Evolutionary conservation across 2,113 vertebrate genomes (phyloP), one percentile per base, ranked within the genome.

Genomic region (Seriola quinqueradiata): DNA sequence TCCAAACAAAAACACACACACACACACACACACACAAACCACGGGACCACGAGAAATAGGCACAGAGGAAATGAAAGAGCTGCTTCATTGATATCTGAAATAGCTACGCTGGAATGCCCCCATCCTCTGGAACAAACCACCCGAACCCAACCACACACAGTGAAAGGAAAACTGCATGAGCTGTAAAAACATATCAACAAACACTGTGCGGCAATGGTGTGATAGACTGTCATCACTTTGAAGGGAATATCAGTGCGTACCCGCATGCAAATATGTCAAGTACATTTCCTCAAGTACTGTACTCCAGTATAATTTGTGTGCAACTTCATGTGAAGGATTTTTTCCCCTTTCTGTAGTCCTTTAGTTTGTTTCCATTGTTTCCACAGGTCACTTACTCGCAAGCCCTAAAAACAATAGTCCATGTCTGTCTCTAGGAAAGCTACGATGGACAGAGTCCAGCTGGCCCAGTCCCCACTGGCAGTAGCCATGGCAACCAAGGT

Each of bases 11-110:
- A 28, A 28, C 28, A 28, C 28, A 46, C 44, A 46, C 44, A 11
- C 44, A 46, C 44, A 48, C 46, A 48, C 46, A 48, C 46, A 48
- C 46, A 48, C 46, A 38, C 61, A 58, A 13, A 36, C 4, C 4
- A 12, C 4, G 1, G 8, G 40, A 42, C 38, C 40, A 42, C 52
- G 50, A n/a, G 60, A 50, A 48, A 23, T 63, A 70, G 50, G 75
- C 19, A 77, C 17, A 74, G 83, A 52, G 87, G 89, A 90, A 87
- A 91, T 87, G 69, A 87, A 87, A 87, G 48, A 32, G 84, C 54
- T 66, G 75, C 14, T 55, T 57, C 69, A 90, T 86, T 73, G 88
- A 90, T 81, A 58, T 69, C 28, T 73, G 67, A 77, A 72, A 59
- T 3, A 16, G 66, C 63, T 2, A 19, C 1, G 2, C 40, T 78